These are phyloP conservation scores for Adelosebastes latens DNA, from an alignment of 2,797 vertebrate genomes.

Conservation along the genomic window DNA sequence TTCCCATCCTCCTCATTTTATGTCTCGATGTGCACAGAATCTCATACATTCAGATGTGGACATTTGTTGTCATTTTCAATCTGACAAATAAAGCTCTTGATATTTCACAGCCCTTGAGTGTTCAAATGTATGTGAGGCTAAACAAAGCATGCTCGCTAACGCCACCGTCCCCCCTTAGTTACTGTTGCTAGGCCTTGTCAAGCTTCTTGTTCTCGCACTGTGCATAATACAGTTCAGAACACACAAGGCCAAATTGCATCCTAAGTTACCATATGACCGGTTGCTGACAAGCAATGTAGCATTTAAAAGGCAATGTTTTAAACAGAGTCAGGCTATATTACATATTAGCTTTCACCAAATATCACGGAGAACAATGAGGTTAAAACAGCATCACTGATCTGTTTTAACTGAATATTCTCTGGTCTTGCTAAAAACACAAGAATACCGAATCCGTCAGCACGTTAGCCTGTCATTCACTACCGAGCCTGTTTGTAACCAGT, in stretches of 20 bases:
- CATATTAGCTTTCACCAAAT: fast-evolving
- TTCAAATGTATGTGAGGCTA: neutral
- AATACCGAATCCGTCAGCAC: too few species aligned
- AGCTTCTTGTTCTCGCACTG: neutral
- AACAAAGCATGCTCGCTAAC: neutral
- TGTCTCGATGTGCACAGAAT: neutral
- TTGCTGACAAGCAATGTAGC: too few species aligned
- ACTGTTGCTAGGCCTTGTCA: neutral
- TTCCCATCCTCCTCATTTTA: slow-evolving; percentile 15
- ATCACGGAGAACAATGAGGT: neutral
- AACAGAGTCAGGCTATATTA: too few species aligned
- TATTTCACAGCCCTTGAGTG: neutral
- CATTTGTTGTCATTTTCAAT: neutral
- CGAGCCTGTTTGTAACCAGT: too few species aligned
- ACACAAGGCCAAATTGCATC: too few species aligned
- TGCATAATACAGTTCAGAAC: neutral
- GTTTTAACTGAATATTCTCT: too few species aligned
- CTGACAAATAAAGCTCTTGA: neutral
- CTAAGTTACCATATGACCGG: too few species aligned
- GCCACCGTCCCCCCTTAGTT: neutral
- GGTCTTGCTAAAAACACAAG: too few species aligned
- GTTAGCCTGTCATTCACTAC: fast-evolving
- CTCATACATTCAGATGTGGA: slow-evolving; percentile 2
- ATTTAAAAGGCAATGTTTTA: too few species aligned
- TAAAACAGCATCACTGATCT: neutral